phyloP scores from a whole-genome alignment of 2,113 vertebrate genomes.

The Hemibagrus wyckioides region DNA sequence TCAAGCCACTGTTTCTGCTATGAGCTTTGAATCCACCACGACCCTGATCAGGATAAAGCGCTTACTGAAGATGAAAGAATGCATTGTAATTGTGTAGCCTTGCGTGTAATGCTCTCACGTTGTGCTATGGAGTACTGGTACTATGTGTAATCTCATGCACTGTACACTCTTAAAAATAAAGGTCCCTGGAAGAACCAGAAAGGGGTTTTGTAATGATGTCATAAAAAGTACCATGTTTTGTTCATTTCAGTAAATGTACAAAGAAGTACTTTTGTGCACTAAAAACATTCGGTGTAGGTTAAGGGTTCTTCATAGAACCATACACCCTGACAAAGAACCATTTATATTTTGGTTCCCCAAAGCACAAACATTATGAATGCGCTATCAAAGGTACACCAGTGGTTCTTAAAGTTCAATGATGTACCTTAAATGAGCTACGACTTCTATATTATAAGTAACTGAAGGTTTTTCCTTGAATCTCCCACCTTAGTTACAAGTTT shows the following conservation, averaged over 20 bases:
- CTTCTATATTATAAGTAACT: not conserved
- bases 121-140: not conserved
- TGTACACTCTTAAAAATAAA: not conserved
- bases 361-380: not conserved
- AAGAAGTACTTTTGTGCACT: too few relatives aligned
- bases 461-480: not conserved
- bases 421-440: not conserved
- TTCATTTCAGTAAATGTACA: too few relatives aligned
- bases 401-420: not conserved
- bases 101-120: not conserved
- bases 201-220: too few relatives aligned
- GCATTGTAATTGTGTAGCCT: not conserved
- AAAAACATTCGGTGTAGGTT: too few relatives aligned
- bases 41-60: not conserved
- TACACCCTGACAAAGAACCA: too few relatives aligned
- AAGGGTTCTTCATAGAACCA: too few relatives aligned
- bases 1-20: not conserved
- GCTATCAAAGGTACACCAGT: not conserved
- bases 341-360: not conserved
- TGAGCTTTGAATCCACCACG: not conserved
- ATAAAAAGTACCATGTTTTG: too few relatives aligned
- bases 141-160: not conserved
- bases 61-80: not conserved
- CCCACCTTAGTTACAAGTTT: not conserved
- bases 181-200: too few relatives aligned